Evolutionary conservation across 2,797 vertebrate genomes (phyloP), one percentile per base, ranked within the genome.

Genomic region (Mus minutoides): DNA sequence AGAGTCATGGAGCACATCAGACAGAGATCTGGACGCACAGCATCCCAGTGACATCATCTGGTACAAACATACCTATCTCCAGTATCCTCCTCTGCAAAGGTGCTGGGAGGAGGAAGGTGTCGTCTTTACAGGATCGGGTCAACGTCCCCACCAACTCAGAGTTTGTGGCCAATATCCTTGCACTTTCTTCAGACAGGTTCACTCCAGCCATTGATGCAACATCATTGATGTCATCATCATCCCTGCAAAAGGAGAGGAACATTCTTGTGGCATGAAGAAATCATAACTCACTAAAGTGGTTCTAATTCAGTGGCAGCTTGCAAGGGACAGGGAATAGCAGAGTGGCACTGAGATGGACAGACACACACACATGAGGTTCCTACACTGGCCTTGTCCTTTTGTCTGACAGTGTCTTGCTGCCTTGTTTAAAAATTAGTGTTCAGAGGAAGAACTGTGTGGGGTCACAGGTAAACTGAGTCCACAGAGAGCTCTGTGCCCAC

Each of bases 161-260:
- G 98, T 99, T 99, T 19, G 99, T 99, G 96, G 99, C 99, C 97
- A 99, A 97, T 98, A 99, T 99, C 69, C 99, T 98, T 6, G 99
- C 99, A 5, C 99, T 99, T 98, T 99, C 99, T 98, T 99, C 99
- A 0, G 99, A 99, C 76, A 99, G 97, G 98, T 99, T 99, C 90
- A 99, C 99, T 75, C 99, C 99, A 2, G 99, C 99, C 99, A 99
- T 99, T 5, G 99, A 99, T 4, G 99, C 99, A 96, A 99, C 99
- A 11, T 99, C 99, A 6, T 99, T 99, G 97, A 99, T 99, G 97
- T 99, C 99, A 21, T 99, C 99, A 1, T 99, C 99, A 58, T 99
- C 99, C 98, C 99, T 99, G 98, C 19, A 37, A 60, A 67, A 90
- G 86, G 26, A 84, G 34, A 91, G 73, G 26, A 79, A 9, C 10